A percentile compares a stretch with the other conserved stretches of the same genome.
Conservation (phyloP, 1,140 invertebrate genomes). For the Lanistes nyassanus region DNA sequence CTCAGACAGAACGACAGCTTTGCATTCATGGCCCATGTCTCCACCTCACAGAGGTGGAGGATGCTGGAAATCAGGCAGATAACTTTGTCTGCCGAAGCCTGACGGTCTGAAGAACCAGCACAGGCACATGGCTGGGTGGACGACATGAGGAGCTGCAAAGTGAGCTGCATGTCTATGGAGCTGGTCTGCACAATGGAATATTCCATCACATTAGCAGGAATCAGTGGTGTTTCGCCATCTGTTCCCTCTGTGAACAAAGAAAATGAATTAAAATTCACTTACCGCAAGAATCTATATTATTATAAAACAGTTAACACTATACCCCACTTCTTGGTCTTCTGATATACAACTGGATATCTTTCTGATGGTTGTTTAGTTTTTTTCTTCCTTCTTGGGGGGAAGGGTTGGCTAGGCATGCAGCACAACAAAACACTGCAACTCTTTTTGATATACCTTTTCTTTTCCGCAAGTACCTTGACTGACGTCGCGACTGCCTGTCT, state of each 20-base stretch:
- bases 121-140: slow-evolving; percentile 41
- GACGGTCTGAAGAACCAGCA: background rate
- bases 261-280: background rate
- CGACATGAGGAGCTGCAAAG: slow-evolving; percentile 72
- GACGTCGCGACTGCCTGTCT: no score
- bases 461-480: no score
- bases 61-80: slow-evolving; percentile 67
- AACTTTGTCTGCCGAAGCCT: slow-evolving; percentile 15
- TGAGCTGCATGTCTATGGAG: slow-evolving; percentile 72
- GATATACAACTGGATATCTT: background rate
- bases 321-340: no score
- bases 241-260: slow-evolving; percentile 75
- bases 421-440: background rate
- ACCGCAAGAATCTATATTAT: no score
- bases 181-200: slow-evolving; percentile 74
- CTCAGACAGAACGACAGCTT: slow-evolving; percentile 76
- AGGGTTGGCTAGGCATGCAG: background rate
- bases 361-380: background rate
- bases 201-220: slow-evolving; percentile 80
- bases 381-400: background rate
- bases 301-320: no score
- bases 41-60: slow-evolving; percentile 77
- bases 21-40: slow-evolving; percentile 74
- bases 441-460: background rate
- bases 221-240: slow-evolving; percentile 80